A percentile compares a stretch with the other conserved stretches of the same genome.
Evolutionary conservation across 2,113 vertebrate species (phyloP).

Genomic region (Nerophis ophidion): DNA sequence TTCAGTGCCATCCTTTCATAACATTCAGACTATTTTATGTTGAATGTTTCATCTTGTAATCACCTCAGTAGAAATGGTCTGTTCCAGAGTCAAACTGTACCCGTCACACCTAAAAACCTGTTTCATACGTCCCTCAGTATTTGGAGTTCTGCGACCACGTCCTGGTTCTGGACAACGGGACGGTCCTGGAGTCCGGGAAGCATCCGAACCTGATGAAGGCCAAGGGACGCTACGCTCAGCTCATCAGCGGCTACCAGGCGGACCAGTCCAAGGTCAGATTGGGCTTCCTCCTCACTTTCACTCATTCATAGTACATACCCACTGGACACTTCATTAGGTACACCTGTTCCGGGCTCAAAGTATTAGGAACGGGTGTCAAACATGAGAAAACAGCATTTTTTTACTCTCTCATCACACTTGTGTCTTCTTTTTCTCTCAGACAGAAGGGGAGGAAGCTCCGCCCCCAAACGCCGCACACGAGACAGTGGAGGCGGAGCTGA

Average conservation of each 20-base stretch:
- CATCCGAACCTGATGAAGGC: slow-evolving; percentile 68
- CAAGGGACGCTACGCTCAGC: slow-evolving; percentile 69
- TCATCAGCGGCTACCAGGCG: slow-evolving; percentile 70
- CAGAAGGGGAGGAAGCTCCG: slow-evolving; percentile 24
- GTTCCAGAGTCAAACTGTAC: no score
- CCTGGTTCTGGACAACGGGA: slow-evolving; percentile 75
- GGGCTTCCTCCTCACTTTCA: background rate
- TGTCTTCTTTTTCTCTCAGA: slow-evolving; percentile 8
- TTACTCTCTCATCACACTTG: background rate
- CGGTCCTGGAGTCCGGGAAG: slow-evolving; percentile 73
- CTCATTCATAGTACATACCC: no score
- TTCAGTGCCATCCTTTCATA: no score
- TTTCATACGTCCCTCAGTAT: slow-evolving; percentile 59
- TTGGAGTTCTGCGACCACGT: slow-evolving; percentile 81
- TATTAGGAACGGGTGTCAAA: no score
- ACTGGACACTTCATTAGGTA: no score
- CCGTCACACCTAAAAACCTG: no score
- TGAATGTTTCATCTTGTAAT: no score
- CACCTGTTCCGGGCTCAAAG: no score
- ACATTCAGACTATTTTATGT: no score
- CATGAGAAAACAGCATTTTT: no score
- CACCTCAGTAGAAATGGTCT: no score
- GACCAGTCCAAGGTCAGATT: slow-evolving; percentile 66
- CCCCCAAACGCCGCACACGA: background rate
- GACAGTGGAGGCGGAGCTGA: slow-evolving; percentile 1